Percentiles rank a stretch among this genome's conserved stretches.
Evolutionary conservation across 2,888 invertebrate genomes (phyloP).

Genomic region (Altica lythri): DNA sequence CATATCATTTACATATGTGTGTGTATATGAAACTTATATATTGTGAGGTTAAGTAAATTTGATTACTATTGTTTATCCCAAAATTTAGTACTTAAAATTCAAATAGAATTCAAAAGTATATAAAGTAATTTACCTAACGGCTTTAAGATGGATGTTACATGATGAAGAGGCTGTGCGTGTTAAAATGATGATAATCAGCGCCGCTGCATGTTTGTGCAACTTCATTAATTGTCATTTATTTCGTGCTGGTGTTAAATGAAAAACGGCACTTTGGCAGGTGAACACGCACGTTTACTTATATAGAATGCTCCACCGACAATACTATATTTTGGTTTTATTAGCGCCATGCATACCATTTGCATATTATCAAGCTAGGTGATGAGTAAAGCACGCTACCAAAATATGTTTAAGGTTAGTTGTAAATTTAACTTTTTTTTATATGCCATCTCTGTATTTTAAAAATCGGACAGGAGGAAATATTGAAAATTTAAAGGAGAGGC

Average conservation of each 20-base stretch:
- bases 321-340: slow-evolving; percentile 26
- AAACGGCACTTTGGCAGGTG: slow-evolving; percentile 28
- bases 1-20: too few species aligned
- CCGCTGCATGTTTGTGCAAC: slow-evolving; percentile 32
- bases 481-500: too few species aligned
- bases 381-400: slow-evolving; percentile 26
- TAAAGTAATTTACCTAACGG: slow-evolving; percentile 28
- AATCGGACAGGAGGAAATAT: too few species aligned
- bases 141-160: slow-evolving; percentile 5
- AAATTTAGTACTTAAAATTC: too few species aligned
- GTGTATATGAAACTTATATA: too few species aligned
- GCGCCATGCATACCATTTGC: slow-evolving; percentile 27
- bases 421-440: too few species aligned
- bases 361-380: slow-evolving; percentile 28
- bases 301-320: slow-evolving; percentile 9
- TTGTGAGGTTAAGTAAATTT: too few species aligned
- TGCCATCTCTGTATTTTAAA: too few species aligned
- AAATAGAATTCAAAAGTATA: too few species aligned
- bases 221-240: slow-evolving; percentile 33
- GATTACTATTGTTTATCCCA: too few species aligned
- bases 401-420: slow-evolving; percentile 9
- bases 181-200: too few species aligned
- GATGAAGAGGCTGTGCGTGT: slow-evolving; percentile 14
- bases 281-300: slow-evolving; percentile 24
- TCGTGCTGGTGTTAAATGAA: slow-evolving; percentile 29